These are phyloP conservation scores for Hydroisotoma schaefferi DNA, from an alignment of 2,888 invertebrate species.

Conservation along the genomic window DNA sequence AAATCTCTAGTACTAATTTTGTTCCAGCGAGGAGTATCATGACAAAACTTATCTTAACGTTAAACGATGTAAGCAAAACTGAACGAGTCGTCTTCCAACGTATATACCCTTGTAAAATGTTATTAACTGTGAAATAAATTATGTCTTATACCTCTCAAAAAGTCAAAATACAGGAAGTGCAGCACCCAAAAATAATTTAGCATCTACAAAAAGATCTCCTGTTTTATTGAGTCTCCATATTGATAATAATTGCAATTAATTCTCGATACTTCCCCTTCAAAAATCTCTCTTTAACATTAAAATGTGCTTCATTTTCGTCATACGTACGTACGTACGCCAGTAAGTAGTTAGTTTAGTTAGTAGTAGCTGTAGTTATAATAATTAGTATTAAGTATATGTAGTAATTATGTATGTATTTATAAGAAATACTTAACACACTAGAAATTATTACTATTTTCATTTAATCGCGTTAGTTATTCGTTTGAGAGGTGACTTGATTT, in stretches of 20 bases:
- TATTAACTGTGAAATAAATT: too few relatives aligned
- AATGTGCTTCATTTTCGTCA: conserved; percentile 13
- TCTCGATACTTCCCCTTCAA: conserved; percentile 8
- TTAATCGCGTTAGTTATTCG: conserved; percentile 5
- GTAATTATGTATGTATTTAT: too few relatives aligned
- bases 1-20: too few relatives aligned
- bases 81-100: too few relatives aligned
- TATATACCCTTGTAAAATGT: too few relatives aligned
- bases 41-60: too few relatives aligned
- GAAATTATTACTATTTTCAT: conserved; percentile 9
- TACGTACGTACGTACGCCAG: conserved; percentile 3
- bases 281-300: conserved; percentile 18
- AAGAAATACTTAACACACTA: conserved; percentile 4
- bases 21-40: too few relatives aligned
- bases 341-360: conserved; percentile 2
- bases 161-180: too few relatives aligned
- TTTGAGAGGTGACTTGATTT: conserved; percentile 6
- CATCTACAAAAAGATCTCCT: conserved; percentile 26
- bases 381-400: too few relatives aligned
- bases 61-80: too few relatives aligned
- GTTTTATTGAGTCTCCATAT: conserved; percentile 25
- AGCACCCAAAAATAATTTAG: conserved; percentile 7
- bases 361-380: too few relatives aligned
- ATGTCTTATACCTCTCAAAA: too few relatives aligned
- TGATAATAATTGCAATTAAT: conserved; percentile 11